Base-by-base conservation (phyloP, 2,113 vertebrate genomes). In the Lampris megalopsis region DNA sequence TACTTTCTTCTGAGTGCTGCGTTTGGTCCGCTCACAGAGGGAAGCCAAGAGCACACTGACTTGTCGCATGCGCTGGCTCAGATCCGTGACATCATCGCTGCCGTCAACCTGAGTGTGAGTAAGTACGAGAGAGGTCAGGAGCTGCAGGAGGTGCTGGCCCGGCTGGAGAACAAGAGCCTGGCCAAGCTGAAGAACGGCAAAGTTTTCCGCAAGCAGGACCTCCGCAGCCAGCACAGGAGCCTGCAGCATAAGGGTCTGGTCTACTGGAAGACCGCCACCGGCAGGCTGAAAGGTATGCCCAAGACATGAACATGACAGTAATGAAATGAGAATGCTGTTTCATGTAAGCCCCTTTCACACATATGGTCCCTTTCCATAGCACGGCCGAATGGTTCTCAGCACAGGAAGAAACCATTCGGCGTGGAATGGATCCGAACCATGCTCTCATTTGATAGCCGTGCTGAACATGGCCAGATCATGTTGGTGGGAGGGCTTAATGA, bases 241-340 rank as follows among this genome's bases (percentile, higher is more conserved):
- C 93, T 99, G 60, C 91, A 95, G 47, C 88, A 97, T 10, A 96
- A 96, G 40, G 96, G 97, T 4, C 82, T 96, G 40, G 94, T 99
- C 53, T 97, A 94, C 58, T 99, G 98, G 96, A 98, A 99, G 91
- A 99, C 97, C 0, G 98, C 97, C 0, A 98, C 98, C 0, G 98
- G 98, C 9, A 95, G 98, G 60, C 95, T 99, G 54, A 98, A 97
- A 96, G 98, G 98, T 99, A 56, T 49, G 73, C 24, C 24, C 24
- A 24, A 24, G 24, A 24, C 24, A 24, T 24, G 24, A 24, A 24
- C 24, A 24, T 24, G 24, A 24, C 24, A 24, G 24, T 24, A 24
- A 24, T 24, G 24, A 24, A 24, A 24, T 24, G 24, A 24, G 24
- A 24, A 24, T 24, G 24, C 24, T 24, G 24, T 24, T 24, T 24